Conservation (phyloP, 2,113 vertebrate genomes). For the Ivindomyrus marchei region DNA sequence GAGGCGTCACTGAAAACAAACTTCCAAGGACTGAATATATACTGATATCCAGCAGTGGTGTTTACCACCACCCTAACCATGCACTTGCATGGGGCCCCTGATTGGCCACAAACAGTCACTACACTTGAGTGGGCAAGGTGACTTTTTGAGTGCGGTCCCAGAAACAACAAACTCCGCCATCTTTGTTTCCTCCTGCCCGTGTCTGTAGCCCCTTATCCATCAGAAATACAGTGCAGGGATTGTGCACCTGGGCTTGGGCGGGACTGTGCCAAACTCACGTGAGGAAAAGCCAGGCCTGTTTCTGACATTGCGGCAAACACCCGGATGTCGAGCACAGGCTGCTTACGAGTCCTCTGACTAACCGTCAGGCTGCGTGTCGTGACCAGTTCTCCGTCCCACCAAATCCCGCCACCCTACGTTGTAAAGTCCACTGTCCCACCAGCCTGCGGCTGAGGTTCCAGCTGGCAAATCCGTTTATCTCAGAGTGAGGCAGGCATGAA, state of each 20-base stretch:
- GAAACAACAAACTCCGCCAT: background rate
- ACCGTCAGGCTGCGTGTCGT: slow-evolving; percentile 3
- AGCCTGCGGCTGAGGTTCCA: background rate
- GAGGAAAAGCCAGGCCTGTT: background rate
- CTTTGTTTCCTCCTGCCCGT: background rate
- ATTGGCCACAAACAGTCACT: background rate
- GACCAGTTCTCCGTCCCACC: background rate
- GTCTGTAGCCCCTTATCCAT: background rate
- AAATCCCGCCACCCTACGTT: background rate
- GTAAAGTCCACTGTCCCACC: background rate
- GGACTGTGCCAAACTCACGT: background rate
- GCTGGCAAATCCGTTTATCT: background rate
- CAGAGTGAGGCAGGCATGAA: background rate
- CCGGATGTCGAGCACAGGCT: background rate
- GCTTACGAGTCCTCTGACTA: background rate
- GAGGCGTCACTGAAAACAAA: background rate
- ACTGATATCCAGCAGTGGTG: too few relatives aligned
- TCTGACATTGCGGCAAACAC: background rate
- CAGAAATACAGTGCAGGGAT: background rate
- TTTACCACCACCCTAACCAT: too few relatives aligned
- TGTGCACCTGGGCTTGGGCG: background rate
- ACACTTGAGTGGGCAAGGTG: background rate
- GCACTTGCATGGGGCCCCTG: background rate
- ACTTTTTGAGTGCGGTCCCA: background rate
- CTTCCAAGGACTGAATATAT: background rate